Evolutionary conservation across 2,888 invertebrate genomes (phyloP), one percentile per base, ranked within the genome.

Genomic region (Drosophila sordidula): DNA sequence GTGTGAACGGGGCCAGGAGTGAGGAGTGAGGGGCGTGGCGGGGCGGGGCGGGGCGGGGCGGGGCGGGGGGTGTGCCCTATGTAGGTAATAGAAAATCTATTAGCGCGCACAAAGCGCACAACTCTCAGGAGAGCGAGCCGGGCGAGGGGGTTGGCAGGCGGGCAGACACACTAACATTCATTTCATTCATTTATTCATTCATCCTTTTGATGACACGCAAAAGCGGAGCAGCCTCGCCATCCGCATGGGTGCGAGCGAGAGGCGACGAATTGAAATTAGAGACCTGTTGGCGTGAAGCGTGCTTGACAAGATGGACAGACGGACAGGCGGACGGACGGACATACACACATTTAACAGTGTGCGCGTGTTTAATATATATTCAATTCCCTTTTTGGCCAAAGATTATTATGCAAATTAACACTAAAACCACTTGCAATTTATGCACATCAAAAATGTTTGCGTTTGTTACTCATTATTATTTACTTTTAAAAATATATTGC

Each of bases 21-120:
- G 16, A 5, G 12, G 39, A 11, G 26, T 2, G 22, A 8, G 6
- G 8, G 12, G 6, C 3, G 22, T 1, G 3, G 0, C 3, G 8
- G 8, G 12, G 8, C 44, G 62, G 25, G 22, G 18, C 9, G 18
- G 22, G 22, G 34, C 11, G 6, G 9, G 36, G 16, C 8, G 22
- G 3, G 22, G 32, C 9, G 18, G 29, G 45, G 6, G 45, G 18
- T 18, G 14, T 32, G 39, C 57, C 56, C 61, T 62, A 29, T 62
- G 50, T 69, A 67, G 81, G 75, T 88, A 86, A 86, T 86, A 84
- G 74, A 70, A 86, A 86, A 88, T 86, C 88, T 86, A 88, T 86
- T 86, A 86, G 83, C 81, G 83, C 62, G 61, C 49, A 70, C 75
- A 79, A 69, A 71, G 67, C 65, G 61, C 34, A 25, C 44, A 76